Evolutionary conservation across 2,888 invertebrate genomes (phyloP), one percentile per base, ranked within the genome.

Genomic region (Lamproptera curius): DNA sequence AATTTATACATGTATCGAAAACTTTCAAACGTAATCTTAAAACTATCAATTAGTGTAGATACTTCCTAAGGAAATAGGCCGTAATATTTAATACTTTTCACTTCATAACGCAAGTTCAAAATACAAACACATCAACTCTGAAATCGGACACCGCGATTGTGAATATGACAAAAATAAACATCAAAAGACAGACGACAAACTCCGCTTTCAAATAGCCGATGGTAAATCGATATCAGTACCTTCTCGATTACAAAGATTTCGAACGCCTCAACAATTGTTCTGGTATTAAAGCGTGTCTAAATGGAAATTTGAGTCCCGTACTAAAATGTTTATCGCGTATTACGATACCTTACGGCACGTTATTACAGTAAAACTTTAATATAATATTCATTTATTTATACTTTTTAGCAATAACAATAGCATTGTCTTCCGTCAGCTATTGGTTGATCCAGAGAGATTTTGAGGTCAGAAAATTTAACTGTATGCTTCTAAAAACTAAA

Each of bases 221-320:
- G 31, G 31, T 31, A 31, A 31, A 31, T 31, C 31, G 31, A 31
- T 31, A 31, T 31, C 31, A n/a, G 2, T 4, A 4, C 31, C 4
- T n/a, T 31, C 9, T 31, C 31, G 31, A 31, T 31, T 31, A 31
- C 31, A 31, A 31, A 31, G 31, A 31, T 31, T 31, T 31, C 31
- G 11, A 31, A 28, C 28, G 28, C 28, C 31, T 9, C 31, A 13
- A 9, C n/a, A 31, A 31, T 4, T 31, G 31, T 31, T 31, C 31
- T 31, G n/a, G 9, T 28, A 2, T 11, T 31, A 11, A 31, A 31
- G 11, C 31, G 31, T 31, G 11, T 31, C 31, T n/a, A 11, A 31
- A 31, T 31, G 2, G 11, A 31, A 31, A 13, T 31, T 31, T 31
- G 31, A 11, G 6, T 20, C 3, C 9, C 11, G 31, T 4, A 13